These are phyloP conservation scores for Thalassarche chlororhynchos DNA, from an alignment of 2,113 vertebrate genomes.

Conservation along the genomic window DNA sequence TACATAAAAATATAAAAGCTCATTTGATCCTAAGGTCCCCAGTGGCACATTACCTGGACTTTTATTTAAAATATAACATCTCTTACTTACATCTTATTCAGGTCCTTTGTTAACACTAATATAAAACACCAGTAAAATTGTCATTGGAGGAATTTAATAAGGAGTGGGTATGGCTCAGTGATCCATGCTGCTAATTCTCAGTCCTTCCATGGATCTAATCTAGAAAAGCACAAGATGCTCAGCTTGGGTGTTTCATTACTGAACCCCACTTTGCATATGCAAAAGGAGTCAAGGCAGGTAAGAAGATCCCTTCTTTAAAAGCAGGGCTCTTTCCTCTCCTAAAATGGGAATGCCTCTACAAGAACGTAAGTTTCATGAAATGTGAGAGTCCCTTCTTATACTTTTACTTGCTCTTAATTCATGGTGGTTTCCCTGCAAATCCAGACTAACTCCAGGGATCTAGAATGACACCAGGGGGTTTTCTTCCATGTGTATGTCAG, in stretches of 20 bases:
- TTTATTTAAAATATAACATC: conserved; percentile 79
- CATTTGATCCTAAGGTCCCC: conserved; percentile 78
- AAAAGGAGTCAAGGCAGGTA: not conserved
- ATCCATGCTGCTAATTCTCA: not conserved
- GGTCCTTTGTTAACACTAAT: conserved; percentile 58
- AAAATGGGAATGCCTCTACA: not conserved
- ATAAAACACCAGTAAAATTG: conserved; percentile 66
- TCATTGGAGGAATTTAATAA: conserved; percentile 63
- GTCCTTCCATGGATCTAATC: not conserved
- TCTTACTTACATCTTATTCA: conserved; percentile 59
- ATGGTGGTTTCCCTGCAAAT: not conserved
- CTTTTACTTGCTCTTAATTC: not conserved
- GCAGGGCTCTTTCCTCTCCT: not conserved
- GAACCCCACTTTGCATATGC: not conserved
- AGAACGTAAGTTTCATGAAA: not conserved
- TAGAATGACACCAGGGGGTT: not conserved
- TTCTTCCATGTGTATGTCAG: not conserved
- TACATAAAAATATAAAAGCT: conserved; percentile 85
- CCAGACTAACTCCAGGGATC: not conserved
- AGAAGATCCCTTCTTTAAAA: not conserved
- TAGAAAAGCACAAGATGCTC: not conserved
- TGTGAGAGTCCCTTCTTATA: not conserved
- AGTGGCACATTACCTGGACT: conserved; percentile 72
- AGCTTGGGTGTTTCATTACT: not conserved
- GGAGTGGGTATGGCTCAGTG: not conserved